Evolutionary conservation across 2,888 invertebrate genomes (phyloP).

Genomic region (Drosophila phalerata): DNA sequence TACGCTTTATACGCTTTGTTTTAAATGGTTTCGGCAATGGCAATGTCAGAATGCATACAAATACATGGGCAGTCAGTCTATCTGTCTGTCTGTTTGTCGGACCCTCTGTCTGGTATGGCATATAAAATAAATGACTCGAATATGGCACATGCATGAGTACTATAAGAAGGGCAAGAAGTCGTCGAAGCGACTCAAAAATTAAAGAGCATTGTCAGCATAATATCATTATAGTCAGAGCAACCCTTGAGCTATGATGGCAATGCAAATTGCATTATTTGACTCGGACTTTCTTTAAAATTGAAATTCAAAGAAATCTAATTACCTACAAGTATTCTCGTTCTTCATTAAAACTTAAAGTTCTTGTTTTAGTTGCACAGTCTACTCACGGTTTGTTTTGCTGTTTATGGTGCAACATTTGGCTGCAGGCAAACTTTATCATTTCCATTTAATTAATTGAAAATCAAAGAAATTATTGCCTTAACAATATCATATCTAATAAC

Average conservation of each 20-base stretch:
- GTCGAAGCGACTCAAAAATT: constrained; percentile 17
- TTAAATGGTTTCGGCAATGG: constrained; percentile 63
- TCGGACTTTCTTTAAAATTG: constrained; percentile 1
- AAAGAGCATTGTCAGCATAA: constrained; percentile 26
- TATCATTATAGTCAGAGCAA: constrained; percentile 10
- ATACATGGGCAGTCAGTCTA: neutral
- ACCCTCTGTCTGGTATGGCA: neutral
- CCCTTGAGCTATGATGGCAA: neutral
- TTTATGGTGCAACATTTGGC: neutral
- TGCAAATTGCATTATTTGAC: constrained; percentile 4
- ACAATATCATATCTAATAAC: neutral
- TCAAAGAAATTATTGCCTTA: neutral
- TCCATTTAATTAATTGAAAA: neutral
- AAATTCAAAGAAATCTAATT: constrained; percentile 13
- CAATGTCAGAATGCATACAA: constrained; percentile 23
- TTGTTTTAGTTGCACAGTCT: too few species aligned
- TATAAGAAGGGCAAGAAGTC: constrained; percentile 1
- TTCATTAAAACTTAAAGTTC: neutral
- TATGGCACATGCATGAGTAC: constrained; percentile 17
- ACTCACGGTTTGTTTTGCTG: too few species aligned
- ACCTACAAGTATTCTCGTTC: neutral
- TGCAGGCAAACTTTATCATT: neutral
- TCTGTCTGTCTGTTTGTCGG: neutral
- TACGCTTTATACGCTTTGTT: constrained; percentile 63
- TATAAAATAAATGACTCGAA: constrained; percentile 27